Evolutionary conservation across 1,140 invertebrate genomes (phyloP), one percentile per base, ranked within the genome.

Genomic region (Antheraea pernyi): DNA sequence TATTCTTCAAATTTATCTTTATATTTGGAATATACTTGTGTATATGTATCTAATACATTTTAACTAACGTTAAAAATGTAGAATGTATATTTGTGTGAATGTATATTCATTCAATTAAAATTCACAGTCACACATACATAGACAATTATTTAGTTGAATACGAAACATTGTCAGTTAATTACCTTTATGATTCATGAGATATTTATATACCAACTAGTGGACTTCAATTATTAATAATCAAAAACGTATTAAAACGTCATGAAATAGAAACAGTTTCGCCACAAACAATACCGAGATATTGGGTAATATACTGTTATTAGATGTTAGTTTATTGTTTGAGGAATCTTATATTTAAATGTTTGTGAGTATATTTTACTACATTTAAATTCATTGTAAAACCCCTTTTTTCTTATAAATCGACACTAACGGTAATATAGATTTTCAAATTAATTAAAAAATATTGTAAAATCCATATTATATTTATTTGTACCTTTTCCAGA

Each of bases 211-310:
- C 9, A 16, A 13, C 16, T 53, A 53, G 16, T 53, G 36, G 10
- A 63, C 19, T 11, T 37, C 10, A 37, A 36, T 63, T 5, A 63
- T 8, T 63, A 37, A 36, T 36, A 63, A 63, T 63, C 22, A 63
- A 63, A 63, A 63, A 37, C 19, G 11, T 13, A 63, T 63, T 37
- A 37, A 63, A n/a, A 63, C 5, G 19, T 61, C 18, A 30, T 61
- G 10, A 63, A 18, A 11, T 9, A n/a, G 46, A 53, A 13, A 53
- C 13, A 7, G 11, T 9, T 53, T 53, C 13, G 46, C 5, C 16
- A 53, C 16, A 53, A 53, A 53, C 16, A 53, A 53, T 11, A 53
- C 13, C 13, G 16, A 53, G 16, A 30, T 6, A n/a, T n/a, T n/a
- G n/a, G n/a, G n/a, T n/a, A n/a, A n/a, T n/a, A 13, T 13, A 53